Conservation (phyloP, 2,113 vertebrate genomes). For the Typhlomys cinereus region DNA sequence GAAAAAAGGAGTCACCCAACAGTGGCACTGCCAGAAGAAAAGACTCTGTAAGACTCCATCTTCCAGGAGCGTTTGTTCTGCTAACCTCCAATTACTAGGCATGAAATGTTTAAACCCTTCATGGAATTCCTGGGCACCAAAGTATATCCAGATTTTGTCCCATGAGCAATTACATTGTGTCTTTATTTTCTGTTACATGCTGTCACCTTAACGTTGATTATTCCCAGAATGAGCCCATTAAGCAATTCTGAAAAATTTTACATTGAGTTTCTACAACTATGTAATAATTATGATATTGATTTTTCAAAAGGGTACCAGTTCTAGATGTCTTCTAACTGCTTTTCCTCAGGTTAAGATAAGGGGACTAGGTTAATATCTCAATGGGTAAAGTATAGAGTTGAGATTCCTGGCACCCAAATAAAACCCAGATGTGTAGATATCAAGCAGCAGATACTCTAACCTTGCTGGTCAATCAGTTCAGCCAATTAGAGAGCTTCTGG, state of each 20-base stretch:
- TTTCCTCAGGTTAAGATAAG: not conserved
- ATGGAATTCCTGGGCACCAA: slow-evolving; percentile 18
- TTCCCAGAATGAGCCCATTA: not conserved
- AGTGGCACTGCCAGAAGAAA: not conserved
- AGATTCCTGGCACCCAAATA: too few species aligned
- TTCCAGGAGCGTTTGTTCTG: not conserved
- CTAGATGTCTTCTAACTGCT: not conserved
- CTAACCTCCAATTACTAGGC: not conserved
- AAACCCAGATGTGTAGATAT: too few species aligned
- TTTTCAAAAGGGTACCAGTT: not conserved
- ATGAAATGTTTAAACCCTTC: not conserved
- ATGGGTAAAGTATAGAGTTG: too few species aligned
- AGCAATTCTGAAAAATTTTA: slow-evolving; percentile 18
- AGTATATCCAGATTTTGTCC: not conserved
- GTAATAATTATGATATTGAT: not conserved
- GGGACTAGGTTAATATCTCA: too few species aligned
- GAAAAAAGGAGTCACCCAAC: not conserved
- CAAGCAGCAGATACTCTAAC: too few species aligned
- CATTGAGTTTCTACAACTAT: not conserved
- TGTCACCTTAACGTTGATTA: not conserved
- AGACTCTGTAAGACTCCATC: not conserved
- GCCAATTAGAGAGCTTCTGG: too few species aligned
- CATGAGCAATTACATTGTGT: not conserved
- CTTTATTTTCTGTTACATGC: not conserved
- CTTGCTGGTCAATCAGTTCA: too few species aligned